Conservation (phyloP, 2,797 vertebrate genomes). For the Tachyglossus aculeatus region DNA sequence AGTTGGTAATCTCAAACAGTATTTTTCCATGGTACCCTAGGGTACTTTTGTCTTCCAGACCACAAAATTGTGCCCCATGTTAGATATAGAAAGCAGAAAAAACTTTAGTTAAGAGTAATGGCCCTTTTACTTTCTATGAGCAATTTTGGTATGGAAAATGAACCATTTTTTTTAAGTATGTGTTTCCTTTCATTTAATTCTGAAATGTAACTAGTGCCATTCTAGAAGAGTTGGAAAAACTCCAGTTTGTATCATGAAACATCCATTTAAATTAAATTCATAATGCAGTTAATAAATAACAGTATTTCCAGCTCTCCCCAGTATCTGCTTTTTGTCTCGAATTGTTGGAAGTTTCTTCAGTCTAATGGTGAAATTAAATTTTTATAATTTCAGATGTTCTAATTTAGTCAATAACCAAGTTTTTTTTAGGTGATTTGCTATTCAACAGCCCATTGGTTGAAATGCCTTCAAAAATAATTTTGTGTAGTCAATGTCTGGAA, state of each 20-base stretch:
- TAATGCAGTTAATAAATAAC: constrained; percentile 8
- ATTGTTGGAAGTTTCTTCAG: too few species aligned
- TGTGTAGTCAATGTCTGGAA: neutral
- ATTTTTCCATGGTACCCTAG: neutral
- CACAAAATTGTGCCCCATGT: neutral
- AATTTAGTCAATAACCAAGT: too few species aligned
- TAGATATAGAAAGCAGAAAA: neutral
- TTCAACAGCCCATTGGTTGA: neutral
- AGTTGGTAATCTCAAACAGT: neutral
- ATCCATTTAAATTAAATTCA: neutral
- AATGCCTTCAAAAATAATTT: neutral
- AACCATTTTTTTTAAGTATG: neutral
- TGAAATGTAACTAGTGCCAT: neutral
- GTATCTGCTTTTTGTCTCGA: too few species aligned
- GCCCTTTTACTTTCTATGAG: neutral
- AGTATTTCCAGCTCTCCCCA: neutral
- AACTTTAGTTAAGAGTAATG: neutral
- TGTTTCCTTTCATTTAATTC: constrained; percentile 1
- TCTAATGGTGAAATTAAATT: too few species aligned
- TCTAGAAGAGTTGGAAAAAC: neutral
- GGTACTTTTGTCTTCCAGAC: neutral
- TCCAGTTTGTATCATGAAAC: neutral
- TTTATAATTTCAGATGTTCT: too few species aligned
- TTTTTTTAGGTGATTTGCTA: neutral
- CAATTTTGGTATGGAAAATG: constrained; percentile 3